A percentile compares a stretch with the other conserved stretches of the same genome.
These are phyloP conservation scores for Hypocryptadius cinnamomeus DNA, from an alignment of 2,113 vertebrate genomes.

Conservation along the genomic window DNA sequence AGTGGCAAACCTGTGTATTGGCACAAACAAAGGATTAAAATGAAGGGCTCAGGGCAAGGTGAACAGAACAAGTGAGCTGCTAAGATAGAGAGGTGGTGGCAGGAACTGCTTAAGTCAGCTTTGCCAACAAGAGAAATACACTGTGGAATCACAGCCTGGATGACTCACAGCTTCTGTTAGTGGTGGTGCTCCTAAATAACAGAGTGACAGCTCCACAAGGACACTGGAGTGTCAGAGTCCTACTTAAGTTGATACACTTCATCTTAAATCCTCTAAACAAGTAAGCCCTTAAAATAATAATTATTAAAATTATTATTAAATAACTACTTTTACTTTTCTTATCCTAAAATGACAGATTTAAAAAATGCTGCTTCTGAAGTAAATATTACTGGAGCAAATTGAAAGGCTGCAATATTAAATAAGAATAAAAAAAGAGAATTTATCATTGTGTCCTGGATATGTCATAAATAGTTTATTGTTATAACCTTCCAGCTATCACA, in stretches of 20 bases:
- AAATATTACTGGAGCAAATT: not conserved
- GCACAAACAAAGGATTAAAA: not conserved
- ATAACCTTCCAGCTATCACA: not conserved
- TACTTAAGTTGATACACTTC: not conserved
- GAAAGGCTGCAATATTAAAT: not conserved
- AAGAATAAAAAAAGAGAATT: not conserved
- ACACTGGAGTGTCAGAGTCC: not conserved
- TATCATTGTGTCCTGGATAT: not conserved
- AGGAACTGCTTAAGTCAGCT: conserved; percentile 46
- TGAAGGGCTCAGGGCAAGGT: conserved; percentile 17
- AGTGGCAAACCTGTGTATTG: not conserved
- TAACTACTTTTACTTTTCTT: not conserved
- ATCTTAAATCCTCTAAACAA: not conserved
- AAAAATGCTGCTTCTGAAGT: not conserved
- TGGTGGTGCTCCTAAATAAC: conserved; percentile 24
- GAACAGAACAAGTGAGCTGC: not conserved
- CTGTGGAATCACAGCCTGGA: conserved; percentile 19
- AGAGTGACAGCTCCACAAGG: conserved; percentile 15
- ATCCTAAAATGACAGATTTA: not conserved
- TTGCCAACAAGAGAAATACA: conserved; percentile 35
- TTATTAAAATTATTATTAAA: not conserved
- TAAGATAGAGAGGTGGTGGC: not conserved
- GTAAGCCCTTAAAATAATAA: not conserved
- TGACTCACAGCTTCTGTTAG: conserved; percentile 50
- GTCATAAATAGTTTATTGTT: not conserved